Evolutionary conservation across 2,113 vertebrate species (phyloP), one percentile per base, ranked within the genome.

Genomic region (Xiphophorus hellerii): DNA sequence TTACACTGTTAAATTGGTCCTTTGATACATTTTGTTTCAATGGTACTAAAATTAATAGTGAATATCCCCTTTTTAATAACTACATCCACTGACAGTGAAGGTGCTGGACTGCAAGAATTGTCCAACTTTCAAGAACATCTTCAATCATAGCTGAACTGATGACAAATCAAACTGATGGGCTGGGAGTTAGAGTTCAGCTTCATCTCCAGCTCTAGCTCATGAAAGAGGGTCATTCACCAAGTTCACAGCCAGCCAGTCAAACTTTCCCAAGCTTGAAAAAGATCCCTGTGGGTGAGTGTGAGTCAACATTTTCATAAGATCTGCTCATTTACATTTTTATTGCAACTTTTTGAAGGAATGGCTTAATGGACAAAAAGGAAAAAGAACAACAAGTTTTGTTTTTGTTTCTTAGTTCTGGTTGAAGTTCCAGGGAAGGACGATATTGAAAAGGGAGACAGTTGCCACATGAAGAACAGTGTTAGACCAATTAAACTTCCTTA

Each of bases 201-300:
- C 9, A 8, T 33, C 71, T 73, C 70, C 73, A 22, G 28, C n/a
- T 70, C 35, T 14, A 44, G 39, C 76, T 72, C 29, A 0, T 81
- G 37, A 78, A 86, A 81, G 77, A 80, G 22, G 51, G 68, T 70
- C 74, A 66, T 83, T 89, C 76, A 83, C 29, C 62, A 71, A 67
- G 60, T 76, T 74, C 39, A 31, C 75, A 61, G 77, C 37, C 62
- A 69, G 9, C 71, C 79, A n/a, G 29, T 73, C 48, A 27, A 62
- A 67, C 27, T 10, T 81, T 74, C 63, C 42, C 73, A 63, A 73
- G 25, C 12, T 39, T 31, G 1, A 70, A 63, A 54, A 67, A 73
- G 67, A 76, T 66, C 68, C 76, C 77, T 0, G 66, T 80, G 81
- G 69, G 66, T 5, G 39, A 68, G 27, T 0, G 33, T 87, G 80